Evolutionary conservation across 2,888 invertebrate species (phyloP).

Genomic region (Mythimna lalbum): DNA sequence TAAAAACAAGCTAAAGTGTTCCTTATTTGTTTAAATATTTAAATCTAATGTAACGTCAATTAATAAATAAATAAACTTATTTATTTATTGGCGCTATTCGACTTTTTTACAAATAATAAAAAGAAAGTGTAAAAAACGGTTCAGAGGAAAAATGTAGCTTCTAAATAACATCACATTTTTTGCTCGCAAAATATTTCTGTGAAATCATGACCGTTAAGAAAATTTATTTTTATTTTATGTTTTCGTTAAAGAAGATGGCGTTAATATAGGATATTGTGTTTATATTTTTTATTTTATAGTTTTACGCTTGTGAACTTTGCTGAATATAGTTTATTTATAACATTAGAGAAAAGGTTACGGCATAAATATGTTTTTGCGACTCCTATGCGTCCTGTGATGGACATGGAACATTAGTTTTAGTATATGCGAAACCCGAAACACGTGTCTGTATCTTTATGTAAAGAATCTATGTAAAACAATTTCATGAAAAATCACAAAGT

Average conservation of each 20-base stretch:
- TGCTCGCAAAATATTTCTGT: slow-evolving; percentile 14
- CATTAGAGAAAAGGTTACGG: neutral
- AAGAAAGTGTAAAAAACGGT: neutral
- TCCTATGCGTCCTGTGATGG: too few relatives aligned
- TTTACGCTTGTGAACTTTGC: neutral
- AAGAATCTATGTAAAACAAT: too few relatives aligned
- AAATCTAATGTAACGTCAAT: slow-evolving; percentile 1
- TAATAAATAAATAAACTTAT: neutral
- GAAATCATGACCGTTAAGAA: slow-evolving; percentile 12
- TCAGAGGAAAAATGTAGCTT: neutral
- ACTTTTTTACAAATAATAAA: neutral
- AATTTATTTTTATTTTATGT: slow-evolving; percentile 1
- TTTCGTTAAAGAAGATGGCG: neutral
- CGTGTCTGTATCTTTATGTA: too few relatives aligned
- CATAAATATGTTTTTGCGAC: too few relatives aligned
- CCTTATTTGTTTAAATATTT: slow-evolving; percentile 27
- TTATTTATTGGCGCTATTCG: neutral
- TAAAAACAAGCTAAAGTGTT: slow-evolving; percentile 33
- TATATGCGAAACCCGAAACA: too few relatives aligned
- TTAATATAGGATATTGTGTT: neutral
- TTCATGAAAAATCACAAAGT: too few relatives aligned
- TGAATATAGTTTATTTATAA: neutral
- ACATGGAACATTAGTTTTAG: too few relatives aligned
- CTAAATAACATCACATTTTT: neutral
- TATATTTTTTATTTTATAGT: slow-evolving; percentile 4